A percentile compares a stretch with the other conserved stretches of the same genome.
Evolutionary conservation across 2,888 invertebrate genomes (phyloP).

Genomic region (Augochlorella aurata): DNA sequence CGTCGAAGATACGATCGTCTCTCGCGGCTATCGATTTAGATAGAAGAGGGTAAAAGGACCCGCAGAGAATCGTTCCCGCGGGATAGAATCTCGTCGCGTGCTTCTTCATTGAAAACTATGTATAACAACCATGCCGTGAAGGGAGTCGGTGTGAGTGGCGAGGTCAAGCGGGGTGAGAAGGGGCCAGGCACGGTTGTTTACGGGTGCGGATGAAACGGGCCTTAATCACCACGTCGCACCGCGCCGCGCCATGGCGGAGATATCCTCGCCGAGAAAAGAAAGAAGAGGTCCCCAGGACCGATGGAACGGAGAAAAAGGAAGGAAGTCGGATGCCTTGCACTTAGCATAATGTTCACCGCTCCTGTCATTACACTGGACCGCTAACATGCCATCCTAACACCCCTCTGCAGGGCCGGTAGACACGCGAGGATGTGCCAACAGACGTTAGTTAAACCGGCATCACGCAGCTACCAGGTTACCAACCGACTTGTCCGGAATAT

Average conservation of each 20-base stretch:
- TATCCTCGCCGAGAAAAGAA: slow-evolving; percentile 27
- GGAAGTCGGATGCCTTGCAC: slow-evolving; percentile 58
- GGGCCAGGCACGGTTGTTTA: slow-evolving; percentile 34
- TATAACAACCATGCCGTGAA: slow-evolving; percentile 33
- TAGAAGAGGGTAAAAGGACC: slow-evolving; percentile 7
- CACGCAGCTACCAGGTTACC: slow-evolving; percentile 40
- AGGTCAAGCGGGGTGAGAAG: slow-evolving; percentile 28
- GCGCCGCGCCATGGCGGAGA: slow-evolving; percentile 11
- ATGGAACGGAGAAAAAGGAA: slow-evolving; percentile 44
- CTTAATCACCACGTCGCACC: slow-evolving; percentile 49
- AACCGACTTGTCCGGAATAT: slow-evolving; percentile 59
- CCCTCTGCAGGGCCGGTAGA: slow-evolving; percentile 50
- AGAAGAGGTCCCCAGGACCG: slow-evolving; percentile 5
- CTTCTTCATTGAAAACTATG: slow-evolving; percentile 64
- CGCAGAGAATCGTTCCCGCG: slow-evolving; percentile 45
- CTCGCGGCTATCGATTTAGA: slow-evolving; percentile 41
- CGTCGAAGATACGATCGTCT: slow-evolving; percentile 36
- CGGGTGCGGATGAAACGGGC: slow-evolving; percentile 53
- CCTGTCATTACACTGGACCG: slow-evolving; percentile 72
- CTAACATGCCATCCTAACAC: slow-evolving; percentile 68
- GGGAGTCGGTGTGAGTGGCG: background rate
- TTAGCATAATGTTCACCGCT: slow-evolving; percentile 71
- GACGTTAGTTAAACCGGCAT: slow-evolving; percentile 55
- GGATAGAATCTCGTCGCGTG: slow-evolving; percentile 57
- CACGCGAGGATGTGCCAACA: slow-evolving; percentile 66